These are phyloP conservation scores for Callimorpha dominula DNA, from an alignment of 2,888 invertebrate species.

Conservation along the genomic window DNA sequence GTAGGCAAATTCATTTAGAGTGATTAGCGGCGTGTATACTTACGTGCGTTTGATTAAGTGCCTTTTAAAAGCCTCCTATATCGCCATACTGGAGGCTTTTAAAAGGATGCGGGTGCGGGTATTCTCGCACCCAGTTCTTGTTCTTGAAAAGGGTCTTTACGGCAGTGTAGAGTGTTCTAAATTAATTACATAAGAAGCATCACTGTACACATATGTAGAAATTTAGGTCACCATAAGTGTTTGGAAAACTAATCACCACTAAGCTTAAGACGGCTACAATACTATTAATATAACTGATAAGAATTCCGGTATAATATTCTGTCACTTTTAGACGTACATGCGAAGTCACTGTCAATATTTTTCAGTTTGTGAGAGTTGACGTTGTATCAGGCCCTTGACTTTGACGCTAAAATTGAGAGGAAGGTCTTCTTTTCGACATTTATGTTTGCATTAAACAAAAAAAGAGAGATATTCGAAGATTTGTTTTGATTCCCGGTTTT, in stretches of 20 bases:
- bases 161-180: slow-evolving; percentile 15
- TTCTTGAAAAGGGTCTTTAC: slow-evolving; percentile 28
- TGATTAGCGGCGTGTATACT: slow-evolving; percentile 32
- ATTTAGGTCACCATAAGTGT: slow-evolving; percentile 14
- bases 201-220: slow-evolving; percentile 6
- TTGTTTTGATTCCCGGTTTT: too few relatives aligned
- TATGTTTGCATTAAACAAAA: background rate
- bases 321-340: background rate
- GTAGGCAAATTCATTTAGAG: slow-evolving; percentile 29
- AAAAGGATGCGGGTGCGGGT: background rate
- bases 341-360: background rate
- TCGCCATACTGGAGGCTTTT: slow-evolving; percentile 14
- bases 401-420: background rate
- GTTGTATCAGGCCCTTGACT: too few relatives aligned
- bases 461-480: background rate
- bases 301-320: too few relatives aligned
- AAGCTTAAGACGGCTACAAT: background rate
- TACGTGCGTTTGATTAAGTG: slow-evolving; percentile 38
- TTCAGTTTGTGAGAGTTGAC: background rate
- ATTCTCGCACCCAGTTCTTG: slow-evolving; percentile 12
- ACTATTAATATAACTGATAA: background rate
- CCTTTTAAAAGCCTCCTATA: slow-evolving; percentile 37
- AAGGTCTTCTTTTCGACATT: background rate
- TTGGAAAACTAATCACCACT: slow-evolving; percentile 8
- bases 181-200: slow-evolving; percentile 23